phyloP scores from a whole-genome alignment of 2,113 vertebrate species.

The Ophthalmolycus amberensis region DNA sequence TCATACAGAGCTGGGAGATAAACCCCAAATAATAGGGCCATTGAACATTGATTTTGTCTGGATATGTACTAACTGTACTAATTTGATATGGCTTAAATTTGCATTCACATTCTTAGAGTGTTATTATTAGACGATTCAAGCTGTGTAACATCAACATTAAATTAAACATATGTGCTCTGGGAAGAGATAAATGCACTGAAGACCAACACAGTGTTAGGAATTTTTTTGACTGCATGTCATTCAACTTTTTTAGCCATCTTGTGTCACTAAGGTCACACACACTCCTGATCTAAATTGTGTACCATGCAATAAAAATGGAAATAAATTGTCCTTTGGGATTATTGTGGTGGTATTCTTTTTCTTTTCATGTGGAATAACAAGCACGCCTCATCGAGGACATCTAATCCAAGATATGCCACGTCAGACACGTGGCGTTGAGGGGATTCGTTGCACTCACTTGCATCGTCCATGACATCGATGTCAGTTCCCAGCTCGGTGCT shows the following conservation, averaged over 20 bases:
- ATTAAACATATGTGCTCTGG: background rate
- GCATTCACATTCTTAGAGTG: too few species aligned
- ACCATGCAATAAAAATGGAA: background rate
- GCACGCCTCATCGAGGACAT: background rate
- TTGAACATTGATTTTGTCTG: background rate
- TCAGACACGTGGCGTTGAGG: background rate
- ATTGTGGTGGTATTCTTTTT: background rate
- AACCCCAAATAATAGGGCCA: background rate
- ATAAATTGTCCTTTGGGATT: background rate
- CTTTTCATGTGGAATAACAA: background rate
- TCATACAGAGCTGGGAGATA: background rate
- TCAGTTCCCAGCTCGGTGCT: slow-evolving; percentile 90
- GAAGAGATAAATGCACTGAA: background rate
- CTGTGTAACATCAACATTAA: background rate
- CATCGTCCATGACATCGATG: slow-evolving; percentile 96
- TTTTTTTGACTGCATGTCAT: too few species aligned
- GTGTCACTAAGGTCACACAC: background rate
- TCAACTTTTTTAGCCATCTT: background rate
- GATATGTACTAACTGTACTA: background rate
- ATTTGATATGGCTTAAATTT: background rate
- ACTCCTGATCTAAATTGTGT: background rate
- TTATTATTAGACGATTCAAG: background rate
- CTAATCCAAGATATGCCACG: background rate
- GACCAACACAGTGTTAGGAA: background rate
- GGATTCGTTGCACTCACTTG: slow-evolving; percentile 87